These are phyloP conservation scores for Bungarus multicinctus DNA, from an alignment of 2,113 vertebrate species.

Conservation along the genomic window DNA sequence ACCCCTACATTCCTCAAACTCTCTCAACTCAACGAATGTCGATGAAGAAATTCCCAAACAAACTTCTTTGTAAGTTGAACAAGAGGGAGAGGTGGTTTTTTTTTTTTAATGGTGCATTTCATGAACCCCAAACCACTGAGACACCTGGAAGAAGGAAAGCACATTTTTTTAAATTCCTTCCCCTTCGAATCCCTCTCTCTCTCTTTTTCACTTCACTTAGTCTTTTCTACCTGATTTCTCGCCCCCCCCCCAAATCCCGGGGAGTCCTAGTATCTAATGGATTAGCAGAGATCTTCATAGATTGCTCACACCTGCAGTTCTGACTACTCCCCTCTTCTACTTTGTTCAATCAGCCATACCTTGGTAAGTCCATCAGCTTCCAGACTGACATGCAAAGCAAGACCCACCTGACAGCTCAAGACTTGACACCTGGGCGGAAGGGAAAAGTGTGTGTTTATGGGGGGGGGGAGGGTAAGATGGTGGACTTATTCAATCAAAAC, in stretches of 20 bases:
- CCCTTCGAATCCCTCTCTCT: not conserved
- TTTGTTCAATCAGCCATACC: conserved; percentile 86
- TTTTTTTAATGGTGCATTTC: not conserved
- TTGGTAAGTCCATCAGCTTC: conserved; percentile 80
- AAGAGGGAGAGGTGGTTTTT: not conserved
- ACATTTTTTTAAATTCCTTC: not conserved
- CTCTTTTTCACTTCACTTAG: conserved; percentile 50
- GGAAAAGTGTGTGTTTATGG: not conserved
- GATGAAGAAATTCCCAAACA: not conserved
- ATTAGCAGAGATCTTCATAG: conserved; percentile 84
- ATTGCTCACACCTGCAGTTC: conserved; percentile 90
- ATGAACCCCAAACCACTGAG: conserved; percentile 30
- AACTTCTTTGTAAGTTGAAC: not conserved
- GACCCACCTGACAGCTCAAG: conserved; percentile 79
- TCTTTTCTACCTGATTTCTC: conserved; percentile 41
- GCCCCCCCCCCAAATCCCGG: conserved; percentile 36
- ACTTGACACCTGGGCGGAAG: conserved; percentile 72
- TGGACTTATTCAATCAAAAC: conserved; percentile 61
- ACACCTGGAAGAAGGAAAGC: conserved; percentile 32
- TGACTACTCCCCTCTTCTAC: conserved; percentile 68
- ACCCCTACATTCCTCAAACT: not conserved
- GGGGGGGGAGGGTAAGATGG: conserved; percentile 15
- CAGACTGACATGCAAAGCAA: conserved; percentile 83
- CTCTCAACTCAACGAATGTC: not conserved
- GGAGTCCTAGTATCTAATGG: conserved; percentile 71